Evolutionary conservation across 2,113 vertebrate genomes (phyloP).

Genomic region (Aspiorhynchus laticeps): DNA sequence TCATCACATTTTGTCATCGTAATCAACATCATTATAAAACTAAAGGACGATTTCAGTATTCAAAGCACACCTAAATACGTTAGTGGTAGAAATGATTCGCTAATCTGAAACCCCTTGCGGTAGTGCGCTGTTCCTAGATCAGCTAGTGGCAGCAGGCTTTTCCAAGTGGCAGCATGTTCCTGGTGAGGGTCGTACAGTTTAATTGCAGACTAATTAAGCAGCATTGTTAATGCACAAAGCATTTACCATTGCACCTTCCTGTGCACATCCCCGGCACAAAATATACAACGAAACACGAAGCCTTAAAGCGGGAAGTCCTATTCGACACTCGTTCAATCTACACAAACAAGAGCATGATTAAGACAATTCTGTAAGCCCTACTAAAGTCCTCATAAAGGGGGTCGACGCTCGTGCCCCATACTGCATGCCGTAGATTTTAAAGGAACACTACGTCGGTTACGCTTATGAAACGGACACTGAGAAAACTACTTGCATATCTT

Average conservation of each 20-base stretch:
- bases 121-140: constrained; percentile 1
- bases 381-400: constrained; percentile 14
- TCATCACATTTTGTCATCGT: background rate
- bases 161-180: constrained; percentile 65
- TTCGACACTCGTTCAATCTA: constrained; percentile 1
- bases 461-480: constrained; percentile 52
- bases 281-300: constrained; percentile 63
- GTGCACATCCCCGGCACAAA: constrained; percentile 69
- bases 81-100: background rate
- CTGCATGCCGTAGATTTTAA: constrained; percentile 38
- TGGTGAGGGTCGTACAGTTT: constrained; percentile 59
- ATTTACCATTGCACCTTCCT: constrained; percentile 60
- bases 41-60: constrained; percentile 32
- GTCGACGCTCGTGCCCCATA: constrained; percentile 1
- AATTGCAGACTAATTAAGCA: constrained; percentile 67
- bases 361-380: constrained; percentile 44
- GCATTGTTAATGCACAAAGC: constrained; percentile 71
- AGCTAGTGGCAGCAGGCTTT: constrained; percentile 71
- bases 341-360: constrained; percentile 10
- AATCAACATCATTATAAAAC: background rate
- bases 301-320: background rate
- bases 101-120: constrained; percentile 10
- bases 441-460: constrained; percentile 5
- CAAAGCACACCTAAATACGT: background rate
- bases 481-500: constrained; percentile 75